A percentile compares a stretch with the other conserved stretches of the same genome.
These are phyloP conservation scores for Chiridota heheva DNA, from an alignment of 35 echinoderm and acorn worm genomes.

Conservation along the genomic window DNA sequence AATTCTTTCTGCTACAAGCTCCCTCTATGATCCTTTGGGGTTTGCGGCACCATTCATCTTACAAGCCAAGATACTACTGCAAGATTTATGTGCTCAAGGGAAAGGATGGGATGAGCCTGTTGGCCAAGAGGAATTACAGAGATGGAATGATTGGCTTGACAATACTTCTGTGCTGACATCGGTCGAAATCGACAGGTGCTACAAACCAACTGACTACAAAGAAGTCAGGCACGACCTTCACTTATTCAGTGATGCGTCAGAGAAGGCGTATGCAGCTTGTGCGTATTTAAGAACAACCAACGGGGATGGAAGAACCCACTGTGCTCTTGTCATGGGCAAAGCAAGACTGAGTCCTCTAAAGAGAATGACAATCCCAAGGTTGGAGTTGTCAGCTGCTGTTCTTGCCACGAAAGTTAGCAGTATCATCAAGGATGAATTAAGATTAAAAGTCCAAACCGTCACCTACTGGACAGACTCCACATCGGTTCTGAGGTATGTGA, in stretches of 20 bases:
- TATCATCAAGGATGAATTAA: constrained; percentile 2
- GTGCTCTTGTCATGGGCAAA: constrained; percentile 43
- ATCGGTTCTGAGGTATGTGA: constrained; percentile 45
- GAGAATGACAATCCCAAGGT: constrained; percentile 10
- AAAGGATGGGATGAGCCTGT: not conserved
- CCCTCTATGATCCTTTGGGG: constrained; percentile 60
- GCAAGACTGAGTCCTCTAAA: constrained; percentile 28
- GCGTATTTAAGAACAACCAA: constrained; percentile 24
- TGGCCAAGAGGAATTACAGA: too few relatives aligned
- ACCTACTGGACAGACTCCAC: constrained; percentile 51
- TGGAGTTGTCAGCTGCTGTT: constrained; percentile 18
- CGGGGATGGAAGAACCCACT: not conserved
- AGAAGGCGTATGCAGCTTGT: constrained; percentile 33
- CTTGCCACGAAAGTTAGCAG: constrained; percentile 1
- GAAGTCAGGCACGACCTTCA: constrained; percentile 24
- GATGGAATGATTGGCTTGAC: too few relatives aligned
- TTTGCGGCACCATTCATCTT: constrained; percentile 42
- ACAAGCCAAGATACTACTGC: constrained; percentile 22
- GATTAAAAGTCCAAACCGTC: not conserved
- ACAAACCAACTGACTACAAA: too few relatives aligned
- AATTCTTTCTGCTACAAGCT: constrained; percentile 47
- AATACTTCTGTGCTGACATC: too few relatives aligned
- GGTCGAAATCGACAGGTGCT: too few relatives aligned
- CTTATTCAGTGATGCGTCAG: constrained; percentile 52
- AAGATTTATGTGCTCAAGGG: not conserved